phyloP scores from a whole-genome alignment of 2,113 vertebrate species.

The Microtus pennsylvanicus region DNA sequence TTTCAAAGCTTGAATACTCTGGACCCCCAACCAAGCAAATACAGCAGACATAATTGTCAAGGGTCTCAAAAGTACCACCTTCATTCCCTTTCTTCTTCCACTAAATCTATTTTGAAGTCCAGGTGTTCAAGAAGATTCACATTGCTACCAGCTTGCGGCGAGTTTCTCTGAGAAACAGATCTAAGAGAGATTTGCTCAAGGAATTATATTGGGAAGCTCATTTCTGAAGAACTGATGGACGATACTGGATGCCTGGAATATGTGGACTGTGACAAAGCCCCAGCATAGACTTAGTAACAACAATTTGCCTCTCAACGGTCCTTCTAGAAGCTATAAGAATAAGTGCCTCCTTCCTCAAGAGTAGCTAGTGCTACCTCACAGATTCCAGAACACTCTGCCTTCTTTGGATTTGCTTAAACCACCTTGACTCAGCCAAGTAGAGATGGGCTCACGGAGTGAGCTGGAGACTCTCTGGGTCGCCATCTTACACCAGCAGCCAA shows the following conservation, averaged over 20 bases:
- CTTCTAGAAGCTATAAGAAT: not conserved
- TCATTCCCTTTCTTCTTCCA: not conserved
- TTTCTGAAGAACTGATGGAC: not conserved
- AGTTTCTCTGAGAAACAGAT: not conserved
- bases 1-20: not conserved
- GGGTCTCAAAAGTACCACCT: not conserved
- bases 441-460: not conserved
- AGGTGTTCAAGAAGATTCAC: not conserved
- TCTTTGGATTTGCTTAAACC: not conserved
- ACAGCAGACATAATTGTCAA: not conserved
- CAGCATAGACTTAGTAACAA: not conserved
- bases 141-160: not conserved
- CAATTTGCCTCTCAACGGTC: not conserved
- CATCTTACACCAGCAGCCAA: not conserved
- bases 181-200: not conserved
- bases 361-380: no score
- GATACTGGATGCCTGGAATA: accelerated
- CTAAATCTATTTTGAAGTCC: not conserved
- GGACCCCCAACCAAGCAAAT: not conserved
- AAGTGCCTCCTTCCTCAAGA: not conserved
- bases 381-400: not conserved
- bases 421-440: not conserved
- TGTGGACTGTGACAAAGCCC: no score
- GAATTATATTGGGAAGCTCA: not conserved
- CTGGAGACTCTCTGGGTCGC: not conserved